These are phyloP conservation scores for Crocidura indochinensis DNA, from an alignment of 2,797 vertebrate species.

Conservation along the genomic window DNA sequence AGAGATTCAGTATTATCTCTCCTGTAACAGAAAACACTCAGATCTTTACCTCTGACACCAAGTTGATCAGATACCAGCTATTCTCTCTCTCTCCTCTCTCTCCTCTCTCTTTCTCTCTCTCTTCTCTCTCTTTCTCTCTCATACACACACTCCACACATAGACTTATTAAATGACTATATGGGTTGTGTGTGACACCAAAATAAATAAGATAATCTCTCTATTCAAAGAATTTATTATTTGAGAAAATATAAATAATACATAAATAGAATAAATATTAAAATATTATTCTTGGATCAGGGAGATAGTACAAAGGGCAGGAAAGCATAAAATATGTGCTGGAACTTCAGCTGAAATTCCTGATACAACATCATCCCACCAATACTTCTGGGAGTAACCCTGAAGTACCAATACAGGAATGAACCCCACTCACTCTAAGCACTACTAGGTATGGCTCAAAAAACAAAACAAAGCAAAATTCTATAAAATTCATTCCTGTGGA, in stretches of 20 bases:
- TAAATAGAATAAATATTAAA: background rate
- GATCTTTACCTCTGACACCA: constrained; percentile 27
- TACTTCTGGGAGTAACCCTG: no score
- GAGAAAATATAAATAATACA: constrained; percentile 36
- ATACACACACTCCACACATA: no score
- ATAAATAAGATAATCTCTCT: constrained; percentile 9
- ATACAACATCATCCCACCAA: no score
- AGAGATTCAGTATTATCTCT: constrained; percentile 47
- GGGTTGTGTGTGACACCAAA: constrained; percentile 6
- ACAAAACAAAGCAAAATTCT: no score
- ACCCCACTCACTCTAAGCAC: no score
- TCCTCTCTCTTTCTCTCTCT: no score
- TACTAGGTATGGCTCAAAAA: no score
- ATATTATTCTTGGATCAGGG: background rate
- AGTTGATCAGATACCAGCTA: background rate
- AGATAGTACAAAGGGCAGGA: background rate
- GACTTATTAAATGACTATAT: background rate
- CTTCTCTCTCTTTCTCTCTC: background rate
- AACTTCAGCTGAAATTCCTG: no score
- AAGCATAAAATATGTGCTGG: no score
- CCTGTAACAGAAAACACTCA: constrained; percentile 1
- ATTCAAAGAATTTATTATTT: background rate
- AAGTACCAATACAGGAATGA: no score
- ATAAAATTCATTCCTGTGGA: background rate
- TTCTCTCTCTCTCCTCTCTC: background rate